These are phyloP conservation scores for Margaritifera margaritifera DNA, from an alignment of 2,888 invertebrate species.

Conservation along the genomic window DNA sequence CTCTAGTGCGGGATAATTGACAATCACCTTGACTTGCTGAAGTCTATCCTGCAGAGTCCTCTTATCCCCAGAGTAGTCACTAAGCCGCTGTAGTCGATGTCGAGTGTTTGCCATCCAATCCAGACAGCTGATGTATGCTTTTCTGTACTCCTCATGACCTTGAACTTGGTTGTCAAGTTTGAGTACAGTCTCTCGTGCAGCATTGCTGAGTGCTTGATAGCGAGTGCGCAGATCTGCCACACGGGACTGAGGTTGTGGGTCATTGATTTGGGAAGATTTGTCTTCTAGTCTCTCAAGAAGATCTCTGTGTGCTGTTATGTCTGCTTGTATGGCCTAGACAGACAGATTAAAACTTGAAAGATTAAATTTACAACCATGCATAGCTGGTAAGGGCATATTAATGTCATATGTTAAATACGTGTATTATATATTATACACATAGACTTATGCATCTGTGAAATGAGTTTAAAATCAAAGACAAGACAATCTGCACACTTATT, in stretches of 20 bases:
- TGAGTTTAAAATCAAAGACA: too few relatives aligned
- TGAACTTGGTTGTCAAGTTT: slow-evolving; percentile 83
- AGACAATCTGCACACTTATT: too few relatives aligned
- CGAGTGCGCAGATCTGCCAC: slow-evolving; percentile 55
- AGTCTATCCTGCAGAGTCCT: slow-evolving; percentile 85
- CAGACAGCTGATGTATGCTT: slow-evolving; percentile 60
- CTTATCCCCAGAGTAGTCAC: slow-evolving; percentile 90
- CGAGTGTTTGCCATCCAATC: slow-evolving; percentile 89
- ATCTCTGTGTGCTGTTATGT: slow-evolving; percentile 61
- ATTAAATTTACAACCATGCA: background rate
- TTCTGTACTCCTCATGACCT: slow-evolving; percentile 82
- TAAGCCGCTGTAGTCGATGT: slow-evolving; percentile 87
- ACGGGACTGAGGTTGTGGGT: slow-evolving; percentile 81
- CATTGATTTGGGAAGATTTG: slow-evolving; percentile 88
- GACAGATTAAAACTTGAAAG: background rate
- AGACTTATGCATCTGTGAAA: too few relatives aligned
- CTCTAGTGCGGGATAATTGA: too few relatives aligned
- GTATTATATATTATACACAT: too few relatives aligned
- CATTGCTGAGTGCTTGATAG: slow-evolving; percentile 43
- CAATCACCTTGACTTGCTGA: slow-evolving; percentile 57
- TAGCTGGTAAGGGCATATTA: background rate
- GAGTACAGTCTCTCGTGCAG: slow-evolving; percentile 62
- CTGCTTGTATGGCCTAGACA: slow-evolving; percentile 59
- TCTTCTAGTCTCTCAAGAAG: slow-evolving; percentile 92
- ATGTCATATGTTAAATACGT: too few relatives aligned